Base-by-base conservation (phyloP, 2,113 vertebrate genomes). In the Agapornis roseicollis region DNA sequence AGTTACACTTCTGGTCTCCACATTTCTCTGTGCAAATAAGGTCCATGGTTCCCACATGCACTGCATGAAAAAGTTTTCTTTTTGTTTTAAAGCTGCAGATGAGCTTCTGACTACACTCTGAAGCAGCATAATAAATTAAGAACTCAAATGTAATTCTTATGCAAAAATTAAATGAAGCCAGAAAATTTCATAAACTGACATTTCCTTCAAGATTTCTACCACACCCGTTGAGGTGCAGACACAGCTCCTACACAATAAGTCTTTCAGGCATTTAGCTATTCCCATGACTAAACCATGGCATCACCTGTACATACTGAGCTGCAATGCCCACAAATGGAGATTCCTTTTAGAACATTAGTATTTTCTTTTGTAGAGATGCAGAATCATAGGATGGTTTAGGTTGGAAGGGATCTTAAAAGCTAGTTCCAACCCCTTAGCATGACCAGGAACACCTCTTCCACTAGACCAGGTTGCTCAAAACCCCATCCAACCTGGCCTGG, bases 21-120 rank as follows among this genome's bases (percentile, higher is more conserved):
- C 28, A 1, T 33, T 65, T 20, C 41, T 25, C 60, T n/a, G 42
- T 12, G 78, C 17, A 16, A 77, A 52, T 20, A 14, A 24, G n/a
- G 58, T 50, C 69, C 3, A 0, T 3, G 35, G 42, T 44, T 71
- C 39, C 73, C 12, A 13, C 7, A 18, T 2, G 25, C 13, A 2
- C 31, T 3, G 35, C 9, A 25, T 9, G 55, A 35, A 52, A 47
- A 58, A n/a, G 33, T 6, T 29, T 19, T 41, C n/a, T 63, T 50
- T 25, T 18, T 24, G 29, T 49, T 61, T 79, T 44, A 41, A 56
- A 63, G 33, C 33, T 83, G 53, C 29, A 39, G 63, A 44, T 49
- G 64, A 82, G 65, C 37, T 52, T 28, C 47, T 69, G 60, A 42
- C 28, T n/a, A 18, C 28, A 14, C 8, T 22, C 13, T 66, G 23